These are phyloP conservation scores for Philopotamus ludificatus DNA, from an alignment of 1,140 invertebrate species.

Conservation along the genomic window DNA sequence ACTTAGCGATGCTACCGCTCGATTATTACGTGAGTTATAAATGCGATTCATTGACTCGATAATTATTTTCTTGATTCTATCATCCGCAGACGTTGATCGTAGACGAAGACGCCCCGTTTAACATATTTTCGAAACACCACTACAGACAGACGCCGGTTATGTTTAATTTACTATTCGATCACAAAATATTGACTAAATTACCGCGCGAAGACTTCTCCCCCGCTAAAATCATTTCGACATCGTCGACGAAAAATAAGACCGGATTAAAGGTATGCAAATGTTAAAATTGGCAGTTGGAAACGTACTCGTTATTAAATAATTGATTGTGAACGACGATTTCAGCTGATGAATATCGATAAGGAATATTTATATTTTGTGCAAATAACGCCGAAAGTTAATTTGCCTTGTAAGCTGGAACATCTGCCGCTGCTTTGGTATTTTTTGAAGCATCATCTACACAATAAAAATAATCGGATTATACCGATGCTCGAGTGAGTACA, in stretches of 20 bases:
- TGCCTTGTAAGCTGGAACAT: slow-evolving; percentile 54
- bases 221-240: slow-evolving; percentile 40
- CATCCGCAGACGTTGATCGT: slow-evolving; percentile 44
- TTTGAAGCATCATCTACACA: slow-evolving; percentile 59
- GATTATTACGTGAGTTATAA: slow-evolving; percentile 57
- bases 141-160: slow-evolving; percentile 51
- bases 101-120: slow-evolving; percentile 26
- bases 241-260: too few relatives aligned
- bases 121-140: neutral
- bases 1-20: slow-evolving; percentile 54
- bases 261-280: too few relatives aligned
- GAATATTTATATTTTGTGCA: slow-evolving; percentile 58
- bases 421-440: slow-evolving; percentile 61
- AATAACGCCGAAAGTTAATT: slow-evolving; percentile 54
- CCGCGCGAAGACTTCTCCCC: slow-evolving; percentile 56
- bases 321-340: too few relatives aligned
- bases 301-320: too few relatives aligned
- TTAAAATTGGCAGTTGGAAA: too few relatives aligned
- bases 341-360: slow-evolving; percentile 51
- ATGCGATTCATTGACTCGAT: too few relatives aligned
- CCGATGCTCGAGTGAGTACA: slow-evolving; percentile 60
- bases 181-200: slow-evolving; percentile 54
- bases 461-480: slow-evolving; percentile 58
- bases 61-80: slow-evolving; percentile 6
- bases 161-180: slow-evolving; percentile 60